Evolutionary conservation across 2,888 invertebrate species (phyloP), one percentile per base, ranked within the genome.

Genomic region (Rhodophaea formosa): DNA sequence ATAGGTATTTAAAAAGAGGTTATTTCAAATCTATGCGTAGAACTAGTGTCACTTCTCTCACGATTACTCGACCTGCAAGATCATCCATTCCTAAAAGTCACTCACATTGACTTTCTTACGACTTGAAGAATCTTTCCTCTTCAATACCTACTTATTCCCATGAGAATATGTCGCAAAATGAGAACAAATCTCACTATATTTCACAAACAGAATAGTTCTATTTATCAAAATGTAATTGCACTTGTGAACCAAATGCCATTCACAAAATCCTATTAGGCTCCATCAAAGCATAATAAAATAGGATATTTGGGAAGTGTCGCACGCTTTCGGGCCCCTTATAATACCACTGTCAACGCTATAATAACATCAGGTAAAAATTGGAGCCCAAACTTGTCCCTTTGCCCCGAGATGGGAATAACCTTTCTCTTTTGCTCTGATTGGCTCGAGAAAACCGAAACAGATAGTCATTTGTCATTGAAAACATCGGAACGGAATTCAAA

Each of bases 281-380:
- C 70, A 74, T 74, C 69, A 61, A 65, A 66, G 64, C 66, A 66
- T 73, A 74, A 80, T 78, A 75, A 77, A 72, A 72, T 75, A 71
- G 73, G 70, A 73, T 78, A 77, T 76, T 77, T 78, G 71, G 69
- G 75, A 82, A 80, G 75, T 77, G 78, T 79, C 76, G 71, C 72
- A 71, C 72, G 72, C 70, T 80, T 80, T 76, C 70, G 74, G 72
- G 74, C 77, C 80, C 84, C 80, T 78, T 79, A 80, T 86, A 83
- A 86, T 80, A 76, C 80, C 76, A 81, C 80, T 84, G 85, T 86
- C 87, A 84, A 79, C 85, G 80, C 74, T 75, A 81, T 80, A 82
- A 84, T 86, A 83, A 84, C 80, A 78, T 82, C 90, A 89, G 89
- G 89, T 89, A 90, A 88, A 89, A 89, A 86, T 84, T 82, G 76